Base-by-base conservation (phyloP, 2,797 vertebrate genomes). In the Chiloscyllium punctatum region DNA sequence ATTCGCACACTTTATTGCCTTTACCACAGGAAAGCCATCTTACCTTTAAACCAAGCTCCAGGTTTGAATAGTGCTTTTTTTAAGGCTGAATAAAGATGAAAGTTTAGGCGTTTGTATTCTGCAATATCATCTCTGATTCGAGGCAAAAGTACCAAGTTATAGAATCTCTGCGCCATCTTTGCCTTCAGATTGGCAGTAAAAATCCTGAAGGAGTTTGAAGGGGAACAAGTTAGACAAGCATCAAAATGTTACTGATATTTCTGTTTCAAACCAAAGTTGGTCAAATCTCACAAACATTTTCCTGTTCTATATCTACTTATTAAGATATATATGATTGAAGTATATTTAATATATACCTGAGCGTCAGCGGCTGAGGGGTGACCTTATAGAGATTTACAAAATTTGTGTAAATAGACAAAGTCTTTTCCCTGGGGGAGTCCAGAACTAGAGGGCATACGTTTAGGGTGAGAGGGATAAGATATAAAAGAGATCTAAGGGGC, bases 1-100 rank as follows among this genome's bases (percentile, higher is more conserved):
- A 37, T n/a, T 42, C n/a, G 66, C 1, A 3, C 11, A 11, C 42
- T 57, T 48, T 11, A 79, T 15, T 25, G 18, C 27, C 82, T 37
- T 72, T 82, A 86, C 30, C 74, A 84, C 18, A 95, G 66, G 95
- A 0, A 3, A 0, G 23, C 37, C 62, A 3, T 4, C 96, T 96
- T 71, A 99, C 99, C 99, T 98, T 99, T 99, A 96, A 99, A 99
- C 99, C 99, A 99, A 0, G 99, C 99, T 4, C 99, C 99, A 0
- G 99, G 99, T 96, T 99, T 99, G 97, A 99, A 99, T 53, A 99
- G 97, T 13, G 99, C 99, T 96, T 99, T 99, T 97, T 99, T 99
- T 95, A 99, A 97, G 1, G 99, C 98, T 96, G 98, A 98, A 97
- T 99, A 99, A 3, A 99, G 98, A 96, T 99, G 99, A 96, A 99